Conservation (phyloP, 2,888 invertebrate genomes). For the Brassicogethes aeneus region DNA sequence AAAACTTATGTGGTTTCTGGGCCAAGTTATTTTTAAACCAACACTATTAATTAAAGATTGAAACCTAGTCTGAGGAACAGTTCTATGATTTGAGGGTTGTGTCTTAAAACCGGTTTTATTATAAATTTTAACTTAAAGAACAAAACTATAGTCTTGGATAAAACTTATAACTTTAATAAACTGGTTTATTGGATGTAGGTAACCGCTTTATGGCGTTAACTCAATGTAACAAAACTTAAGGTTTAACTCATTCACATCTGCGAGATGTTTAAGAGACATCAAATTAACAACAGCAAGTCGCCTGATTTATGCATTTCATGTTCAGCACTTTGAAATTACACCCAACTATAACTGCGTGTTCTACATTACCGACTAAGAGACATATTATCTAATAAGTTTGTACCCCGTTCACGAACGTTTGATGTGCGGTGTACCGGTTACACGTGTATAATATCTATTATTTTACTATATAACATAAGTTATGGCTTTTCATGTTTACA, state of each 20-base stretch:
- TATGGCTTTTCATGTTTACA: no score
- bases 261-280: constrained; percentile 19
- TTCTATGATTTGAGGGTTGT: no score
- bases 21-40: no score
- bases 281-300: constrained; percentile 27
- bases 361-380: constrained; percentile 1
- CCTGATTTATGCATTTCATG: constrained; percentile 24
- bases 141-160: no score
- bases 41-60: no score
- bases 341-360: constrained; percentile 3
- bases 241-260: constrained; percentile 21
- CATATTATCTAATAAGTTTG: constrained; percentile 1
- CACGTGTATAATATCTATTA: no score
- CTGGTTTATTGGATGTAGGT: constrained; percentile 4
- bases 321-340: constrained; percentile 20
- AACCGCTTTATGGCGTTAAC: constrained; percentile 18
- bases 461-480: no score
- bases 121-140: no score
- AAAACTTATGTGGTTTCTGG: no score
- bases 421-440: neutral
- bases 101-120: no score
- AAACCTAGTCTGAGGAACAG: no score
- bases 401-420: neutral
- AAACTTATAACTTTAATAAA: no score
- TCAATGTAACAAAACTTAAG: constrained; percentile 21